Base-by-base conservation (phyloP, 2,113 vertebrate species). In the Lycocorax pyrrhopterus region DNA sequence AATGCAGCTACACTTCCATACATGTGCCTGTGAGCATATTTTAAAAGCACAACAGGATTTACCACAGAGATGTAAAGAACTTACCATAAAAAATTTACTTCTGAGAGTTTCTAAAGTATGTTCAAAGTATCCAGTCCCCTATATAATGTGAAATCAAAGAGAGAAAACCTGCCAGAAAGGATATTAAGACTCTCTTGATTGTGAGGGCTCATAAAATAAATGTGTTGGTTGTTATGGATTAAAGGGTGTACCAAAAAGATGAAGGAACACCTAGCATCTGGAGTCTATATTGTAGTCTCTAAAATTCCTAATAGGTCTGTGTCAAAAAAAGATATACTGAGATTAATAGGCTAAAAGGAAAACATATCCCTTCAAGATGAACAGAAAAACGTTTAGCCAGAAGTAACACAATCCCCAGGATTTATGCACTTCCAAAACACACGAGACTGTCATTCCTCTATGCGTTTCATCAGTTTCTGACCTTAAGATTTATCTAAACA, bases 201-300 rank as follows among this genome's bases (percentile, higher is more conserved):
- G 93, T 92, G 89, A 86, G 77, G 66, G 80, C 60, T 94, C 95
- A 71, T 96, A 96, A 96, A 97, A 94, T 87, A 96, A 96, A 96
- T 94, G 77, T 95, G 94, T 93, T 96, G 94, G 95, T 96, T 97
- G 95, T 97, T 97, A 97, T 75, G 92, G 95, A 96, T 98, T 97
- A 97, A 96, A 97, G 94, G 53, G 90, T 49, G 69, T 76, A 97
- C 93, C 90, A 93, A 78, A 97, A 96, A 87, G 93, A 98, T 92
- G 97, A 97, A 96, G 95, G 93, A 92, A 91, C 83, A 95, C 80
- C 89, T 93, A 94, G 95, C 97, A 97, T 97, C 95, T 97, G 93
- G 87, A 95, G 77, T 95, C 94, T 96, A 89, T 95, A 84, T 72
- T 87, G 87, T 96, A 96, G 95, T 98, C 95, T 96, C 93, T 92